Base-by-base conservation (phyloP, 2,888 invertebrate genomes). In the Belgica antarctica region DNA sequence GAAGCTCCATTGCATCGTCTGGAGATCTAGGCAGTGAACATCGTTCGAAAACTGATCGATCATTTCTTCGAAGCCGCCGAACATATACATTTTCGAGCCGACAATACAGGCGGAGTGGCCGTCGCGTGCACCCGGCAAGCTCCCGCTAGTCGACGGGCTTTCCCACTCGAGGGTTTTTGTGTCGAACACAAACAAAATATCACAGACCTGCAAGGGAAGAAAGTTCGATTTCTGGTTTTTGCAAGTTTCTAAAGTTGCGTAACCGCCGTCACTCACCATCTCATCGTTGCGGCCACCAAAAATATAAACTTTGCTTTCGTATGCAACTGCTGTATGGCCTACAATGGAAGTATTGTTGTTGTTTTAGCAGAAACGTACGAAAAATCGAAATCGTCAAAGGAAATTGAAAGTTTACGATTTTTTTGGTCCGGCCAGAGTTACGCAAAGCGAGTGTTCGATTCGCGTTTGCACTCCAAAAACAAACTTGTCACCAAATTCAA, bases 251-350 rank as follows among this genome's bases (percentile, higher is more conserved):
- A 19, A 52, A 12, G 22, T 52, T 52, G 12, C 17, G 52, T n/a
- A 52, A 52, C 52, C n/a, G 7, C 2, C 2, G 3, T n/a, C n/a
- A 46, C 24, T 69, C 24, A 69, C 74, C 36, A 77, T 75, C 74
- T 85, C 85, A 78, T 96, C 94, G 78, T 95, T 95, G 72, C 95
- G 83, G 1, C 96, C 96, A 63, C 96, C 96, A 94, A 94, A 96
- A 75, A 96, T 85, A 76, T 89, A 81, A 15, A 85, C 85, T 78
- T 87, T 88, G 59, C 89, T 85, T 41, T 85, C 85, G 77, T 90
- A 89, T 0, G 87, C 87, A 1, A 94, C 90, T 61, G 90, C 90
- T n/a, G 95, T 91, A 77, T 96, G 96, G n/a, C 68, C 68, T 68
- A 57, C 22, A 68, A 24, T 27, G 5, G 27, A 19, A 19, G 46